Percentiles rank a stretch among this genome's conserved stretches.
These are phyloP conservation scores for Clarias laeviceps DNA, from an alignment of 2,797 vertebrate genomes.

Conservation along the genomic window DNA sequence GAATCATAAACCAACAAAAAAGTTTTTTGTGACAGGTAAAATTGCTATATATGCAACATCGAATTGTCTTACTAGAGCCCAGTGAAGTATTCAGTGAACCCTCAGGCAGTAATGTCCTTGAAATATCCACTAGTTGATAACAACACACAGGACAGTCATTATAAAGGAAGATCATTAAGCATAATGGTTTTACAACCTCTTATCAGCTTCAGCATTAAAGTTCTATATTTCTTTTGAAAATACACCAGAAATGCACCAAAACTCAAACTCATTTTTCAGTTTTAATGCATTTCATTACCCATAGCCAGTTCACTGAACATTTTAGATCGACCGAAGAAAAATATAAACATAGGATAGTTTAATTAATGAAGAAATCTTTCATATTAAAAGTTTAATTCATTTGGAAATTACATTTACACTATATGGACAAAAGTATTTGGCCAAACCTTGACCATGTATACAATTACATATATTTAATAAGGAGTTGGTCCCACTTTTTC, in stretches of 20 bases:
- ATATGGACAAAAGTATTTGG: too few relatives aligned
- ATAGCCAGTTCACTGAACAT: not conserved
- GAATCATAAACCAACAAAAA: not conserved
- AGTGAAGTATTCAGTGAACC: not conserved
- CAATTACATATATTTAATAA: too few relatives aligned
- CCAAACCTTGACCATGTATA: too few relatives aligned
- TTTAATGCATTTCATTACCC: not conserved
- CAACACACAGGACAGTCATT: not conserved
- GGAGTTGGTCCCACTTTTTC: too few relatives aligned
- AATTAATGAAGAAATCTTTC: not conserved
- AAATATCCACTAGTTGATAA: slow-evolving; percentile 7
- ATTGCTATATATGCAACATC: not conserved
- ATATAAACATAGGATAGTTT: not conserved
- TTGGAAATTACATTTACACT: not conserved
- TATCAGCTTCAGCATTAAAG: not conserved
- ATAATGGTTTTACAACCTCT: slow-evolving; percentile 28
- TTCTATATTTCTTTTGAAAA: not conserved
- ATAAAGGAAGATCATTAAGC: not conserved
- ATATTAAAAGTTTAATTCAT: not conserved
- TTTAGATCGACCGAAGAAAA: not conserved
- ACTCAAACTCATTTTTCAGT: not conserved
- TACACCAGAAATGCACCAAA: not conserved
- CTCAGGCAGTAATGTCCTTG: not conserved
- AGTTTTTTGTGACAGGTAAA: not conserved
- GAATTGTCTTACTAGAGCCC: not conserved